Evolutionary conservation across 2,797 vertebrate genomes (phyloP).

Genomic region (Acanthiza pusilla): DNA sequence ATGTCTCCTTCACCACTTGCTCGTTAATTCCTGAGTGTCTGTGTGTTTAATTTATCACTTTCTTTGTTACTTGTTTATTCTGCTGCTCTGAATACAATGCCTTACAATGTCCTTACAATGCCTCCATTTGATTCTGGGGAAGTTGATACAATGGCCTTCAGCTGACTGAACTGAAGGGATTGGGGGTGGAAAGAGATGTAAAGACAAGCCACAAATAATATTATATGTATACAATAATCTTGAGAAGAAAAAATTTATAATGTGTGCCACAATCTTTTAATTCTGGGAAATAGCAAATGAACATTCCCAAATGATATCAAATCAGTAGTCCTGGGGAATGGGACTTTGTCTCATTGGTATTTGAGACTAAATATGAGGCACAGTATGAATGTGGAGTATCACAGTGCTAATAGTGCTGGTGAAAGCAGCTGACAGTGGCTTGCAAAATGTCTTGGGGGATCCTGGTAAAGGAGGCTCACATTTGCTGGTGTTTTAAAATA

Average conservation of each 20-base stretch:
- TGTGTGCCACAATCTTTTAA: background rate
- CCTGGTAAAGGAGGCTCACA: rapidly evolving
- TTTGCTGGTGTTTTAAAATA: background rate
- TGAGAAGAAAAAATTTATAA: background rate
- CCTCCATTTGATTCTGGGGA: background rate
- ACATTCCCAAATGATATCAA: background rate
- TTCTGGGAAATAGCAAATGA: background rate
- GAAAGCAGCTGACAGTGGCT: background rate
- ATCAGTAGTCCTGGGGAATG: background rate
- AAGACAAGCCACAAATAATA: background rate
- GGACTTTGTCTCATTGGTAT: background rate
- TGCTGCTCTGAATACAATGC: background rate
- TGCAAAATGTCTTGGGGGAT: background rate
- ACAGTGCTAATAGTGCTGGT: background rate
- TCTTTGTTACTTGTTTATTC: background rate
- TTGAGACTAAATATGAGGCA: background rate
- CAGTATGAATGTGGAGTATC: background rate
- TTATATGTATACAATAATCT: background rate
- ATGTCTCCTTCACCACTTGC: background rate
- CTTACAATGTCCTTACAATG: background rate
- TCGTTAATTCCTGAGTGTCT: background rate
- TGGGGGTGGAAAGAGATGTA: background rate
- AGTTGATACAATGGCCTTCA: background rate
- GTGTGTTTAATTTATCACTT: background rate
- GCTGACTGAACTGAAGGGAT: background rate